These are phyloP conservation scores for Agapornis canus DNA, from an alignment of 2,797 vertebrate species.

Conservation along the genomic window DNA sequence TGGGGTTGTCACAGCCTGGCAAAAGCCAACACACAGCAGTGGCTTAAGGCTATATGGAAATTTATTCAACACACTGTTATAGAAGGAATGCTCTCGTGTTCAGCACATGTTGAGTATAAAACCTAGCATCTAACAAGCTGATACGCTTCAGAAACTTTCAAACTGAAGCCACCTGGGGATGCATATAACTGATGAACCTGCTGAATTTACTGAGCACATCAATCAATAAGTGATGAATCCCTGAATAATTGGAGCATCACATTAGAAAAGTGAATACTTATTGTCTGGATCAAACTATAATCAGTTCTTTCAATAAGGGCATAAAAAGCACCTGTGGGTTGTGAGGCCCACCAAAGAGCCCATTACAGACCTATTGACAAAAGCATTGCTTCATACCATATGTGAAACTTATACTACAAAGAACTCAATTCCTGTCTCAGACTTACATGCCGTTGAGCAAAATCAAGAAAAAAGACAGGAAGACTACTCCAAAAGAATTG, in stretches of 20 bases:
- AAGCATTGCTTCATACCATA: neutral
- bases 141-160: neutral
- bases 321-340: neutral
- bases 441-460: neutral
- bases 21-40: constrained; percentile 12
- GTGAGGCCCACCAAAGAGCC: neutral
- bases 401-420: neutral
- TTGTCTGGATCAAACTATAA: neutral
- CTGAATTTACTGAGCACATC: neutral
- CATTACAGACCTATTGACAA: neutral
- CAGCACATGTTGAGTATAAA: neutral
- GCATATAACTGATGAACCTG: neutral
- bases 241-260: neutral
- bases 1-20: neutral
- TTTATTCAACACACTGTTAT: neutral
- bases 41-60: neutral
- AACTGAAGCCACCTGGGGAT: neutral
- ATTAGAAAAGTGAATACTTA: neutral
- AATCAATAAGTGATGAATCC: neutral
- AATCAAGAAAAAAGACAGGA: neutral
- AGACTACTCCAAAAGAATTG: neutral
- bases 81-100: neutral
- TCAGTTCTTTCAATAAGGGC: neutral
- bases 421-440: neutral
- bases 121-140: neutral